Base-by-base conservation (phyloP, 2,797 vertebrate species). In the Synaphobranchus kaupii region DNA sequence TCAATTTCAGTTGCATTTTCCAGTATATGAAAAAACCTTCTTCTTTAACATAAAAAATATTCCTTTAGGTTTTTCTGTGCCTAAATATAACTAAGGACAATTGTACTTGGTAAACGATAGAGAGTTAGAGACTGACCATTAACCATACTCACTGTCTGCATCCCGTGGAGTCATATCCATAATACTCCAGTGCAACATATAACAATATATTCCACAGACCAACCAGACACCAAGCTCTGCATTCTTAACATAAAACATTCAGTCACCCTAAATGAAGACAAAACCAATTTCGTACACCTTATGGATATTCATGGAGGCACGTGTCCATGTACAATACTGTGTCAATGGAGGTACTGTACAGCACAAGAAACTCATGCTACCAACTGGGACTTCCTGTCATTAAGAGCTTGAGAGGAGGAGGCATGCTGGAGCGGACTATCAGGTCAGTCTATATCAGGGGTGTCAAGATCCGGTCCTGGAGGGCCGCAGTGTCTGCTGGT, bases 31-130 rank as follows among this genome's bases (percentile, higher is more conserved):
- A 60, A 60, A 68, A 54, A 54, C 2, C 8, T 28, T 39, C 39
- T 68, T 68, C n/a, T 68, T 68, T 68, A 68, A 28, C 63, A 68
- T 68, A n/a, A 63, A 68, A 39, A 68, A n/a, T 68, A 68, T 28
- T n/a, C 63, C 7, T n/a, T 68, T 68, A n/a, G 28, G 63, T n/a
- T 68, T 68, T n/a, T 68, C 63, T 68, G 63, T 28, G 63, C 9
- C 4, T 68, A 28, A 68, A 68, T 25, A 60, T 25, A 25, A 60
- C 22, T 25, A 31, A 25, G 63, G 63, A 68, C 63, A 68, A 25
- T 5, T 66, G 63, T 6, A 66, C 63, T 68, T 28, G n/a, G n/a
- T 9, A 31, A 68, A 28, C 63, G 8, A 28, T 28, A 68, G 8
- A 68, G n/a, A 31, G 1, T 68, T 28, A 68, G 8, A 68, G n/a